Percentiles rank a stretch among this genome's conserved stretches.
Conservation (phyloP, 1,140 invertebrate species). For the Eueides isabella region DNA sequence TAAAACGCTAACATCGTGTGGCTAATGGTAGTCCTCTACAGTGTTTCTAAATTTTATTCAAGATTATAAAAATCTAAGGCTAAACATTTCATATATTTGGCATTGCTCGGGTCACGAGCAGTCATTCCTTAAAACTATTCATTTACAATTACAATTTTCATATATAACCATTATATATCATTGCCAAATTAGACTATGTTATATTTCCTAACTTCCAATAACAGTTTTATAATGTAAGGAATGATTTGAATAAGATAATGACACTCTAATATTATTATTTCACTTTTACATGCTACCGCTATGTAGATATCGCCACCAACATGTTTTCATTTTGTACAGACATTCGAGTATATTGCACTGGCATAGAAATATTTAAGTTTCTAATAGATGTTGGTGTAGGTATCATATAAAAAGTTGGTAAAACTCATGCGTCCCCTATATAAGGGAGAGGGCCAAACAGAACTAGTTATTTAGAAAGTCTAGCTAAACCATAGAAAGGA, state of each 20-base stretch:
- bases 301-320: conserved; percentile 37
- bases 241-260: not conserved
- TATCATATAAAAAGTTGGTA: conserved; percentile 26
- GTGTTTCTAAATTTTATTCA: conserved; percentile 35
- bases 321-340: not conserved
- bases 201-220: conserved; percentile 2
- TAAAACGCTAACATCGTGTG: conserved; percentile 36
- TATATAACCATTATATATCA: conserved; percentile 11
- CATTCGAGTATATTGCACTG: not conserved
- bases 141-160: conserved; percentile 18
- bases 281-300: conserved; percentile 41
- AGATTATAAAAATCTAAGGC: conserved; percentile 31
- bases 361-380: not conserved
- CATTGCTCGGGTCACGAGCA: conserved; percentile 26
- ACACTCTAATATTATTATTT: conserved; percentile 12
- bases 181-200: conserved; percentile 6
- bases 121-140: conserved; percentile 32
- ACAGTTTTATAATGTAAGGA: conserved; percentile 18
- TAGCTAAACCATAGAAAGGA: conserved; percentile 31
- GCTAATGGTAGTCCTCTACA: conserved; percentile 37
- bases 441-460: conserved; percentile 24
- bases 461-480: conserved; percentile 23
- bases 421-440: conserved; percentile 30
- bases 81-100: conserved; percentile 32
- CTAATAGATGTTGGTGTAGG: conserved; percentile 24